Evolutionary conservation across 1,140 invertebrate genomes (phyloP).

Genomic region (Paraescarpia echinospica): DNA sequence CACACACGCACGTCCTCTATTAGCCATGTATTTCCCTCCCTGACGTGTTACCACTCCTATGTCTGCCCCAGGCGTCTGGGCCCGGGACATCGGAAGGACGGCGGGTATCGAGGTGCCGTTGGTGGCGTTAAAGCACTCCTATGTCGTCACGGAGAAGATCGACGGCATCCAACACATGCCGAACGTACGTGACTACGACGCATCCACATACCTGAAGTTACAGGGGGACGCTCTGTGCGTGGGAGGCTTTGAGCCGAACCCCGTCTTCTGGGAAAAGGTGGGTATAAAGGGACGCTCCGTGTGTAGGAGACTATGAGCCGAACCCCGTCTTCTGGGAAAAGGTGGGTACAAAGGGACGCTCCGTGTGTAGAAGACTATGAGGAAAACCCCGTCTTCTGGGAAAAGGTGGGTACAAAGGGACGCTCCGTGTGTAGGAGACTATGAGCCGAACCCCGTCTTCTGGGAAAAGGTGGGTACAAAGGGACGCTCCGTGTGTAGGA

Average conservation of each 20-base stretch:
- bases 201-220: slow-evolving; percentile 78
- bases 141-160: slow-evolving; percentile 79
- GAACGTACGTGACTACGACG: slow-evolving; percentile 83
- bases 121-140: slow-evolving; percentile 83
- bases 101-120: slow-evolving; percentile 74
- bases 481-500: too few relatives aligned
- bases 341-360: too few relatives aligned
- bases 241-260: slow-evolving; percentile 86
- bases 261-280: slow-evolving; percentile 76
- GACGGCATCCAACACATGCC: slow-evolving; percentile 72
- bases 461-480: too few relatives aligned
- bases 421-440: too few relatives aligned
- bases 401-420: too few relatives aligned
- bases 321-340: too few relatives aligned
- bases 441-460: too few relatives aligned
- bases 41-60: neutral
- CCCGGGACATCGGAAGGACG: slow-evolving; percentile 71
- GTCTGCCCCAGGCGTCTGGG: slow-evolving; percentile 70
- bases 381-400: too few relatives aligned
- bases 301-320: too few relatives aligned
- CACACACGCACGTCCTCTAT: too few relatives aligned
- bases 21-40: too few relatives aligned
- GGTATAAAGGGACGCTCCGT: neutral
- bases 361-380: too few relatives aligned
- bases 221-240: slow-evolving; percentile 73